Percentiles rank a stretch among this genome's conserved stretches.
Evolutionary conservation across 92 coral and sea anemone species (phyloP).

Genomic region (Epizoanthus ramosus): DNA sequence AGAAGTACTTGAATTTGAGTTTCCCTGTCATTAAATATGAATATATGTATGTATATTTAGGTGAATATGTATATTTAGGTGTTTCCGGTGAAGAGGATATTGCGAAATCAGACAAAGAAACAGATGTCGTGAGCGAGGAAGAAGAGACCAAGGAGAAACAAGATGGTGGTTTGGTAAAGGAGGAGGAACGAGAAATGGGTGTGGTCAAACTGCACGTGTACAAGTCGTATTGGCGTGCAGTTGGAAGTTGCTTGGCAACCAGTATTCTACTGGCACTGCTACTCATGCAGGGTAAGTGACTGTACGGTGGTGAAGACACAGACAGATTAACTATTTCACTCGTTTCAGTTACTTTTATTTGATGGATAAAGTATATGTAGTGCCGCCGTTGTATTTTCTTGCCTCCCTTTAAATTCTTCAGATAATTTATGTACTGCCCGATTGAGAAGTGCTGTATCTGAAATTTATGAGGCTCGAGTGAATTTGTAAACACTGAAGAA

Average conservation of each 20-base stretch:
- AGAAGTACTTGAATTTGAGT: too few species aligned
- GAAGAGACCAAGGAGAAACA: conserved; percentile 39
- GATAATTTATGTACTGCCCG: too few species aligned
- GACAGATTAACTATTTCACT: not conserved
- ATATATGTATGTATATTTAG: not conserved
- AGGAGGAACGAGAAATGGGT: conserved; percentile 95
- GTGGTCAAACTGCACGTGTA: conserved; percentile 97
- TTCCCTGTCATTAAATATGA: too few species aligned
- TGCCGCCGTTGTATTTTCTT: too few species aligned
- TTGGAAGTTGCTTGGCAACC: conserved; percentile 89
- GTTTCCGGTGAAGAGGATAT: conserved; percentile 33
- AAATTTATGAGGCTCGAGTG: not conserved
- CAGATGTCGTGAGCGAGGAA: conserved; percentile 37
- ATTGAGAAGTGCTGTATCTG: not conserved
- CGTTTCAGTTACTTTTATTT: not conserved
- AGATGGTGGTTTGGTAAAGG: conserved; percentile 78
- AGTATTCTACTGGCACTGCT: conserved; percentile 88
- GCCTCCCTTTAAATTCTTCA: too few species aligned
- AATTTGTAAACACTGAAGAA: not conserved
- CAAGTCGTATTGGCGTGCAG: conserved; percentile 93
- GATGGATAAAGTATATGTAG: too few species aligned
- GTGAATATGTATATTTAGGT: not conserved
- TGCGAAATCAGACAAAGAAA: conserved; percentile 18
- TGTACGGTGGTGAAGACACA: not conserved
- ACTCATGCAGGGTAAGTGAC: conserved; percentile 87